phyloP scores from a whole-genome alignment of 2,797 vertebrate species.

The Dicrostonyx torquatus region DNA sequence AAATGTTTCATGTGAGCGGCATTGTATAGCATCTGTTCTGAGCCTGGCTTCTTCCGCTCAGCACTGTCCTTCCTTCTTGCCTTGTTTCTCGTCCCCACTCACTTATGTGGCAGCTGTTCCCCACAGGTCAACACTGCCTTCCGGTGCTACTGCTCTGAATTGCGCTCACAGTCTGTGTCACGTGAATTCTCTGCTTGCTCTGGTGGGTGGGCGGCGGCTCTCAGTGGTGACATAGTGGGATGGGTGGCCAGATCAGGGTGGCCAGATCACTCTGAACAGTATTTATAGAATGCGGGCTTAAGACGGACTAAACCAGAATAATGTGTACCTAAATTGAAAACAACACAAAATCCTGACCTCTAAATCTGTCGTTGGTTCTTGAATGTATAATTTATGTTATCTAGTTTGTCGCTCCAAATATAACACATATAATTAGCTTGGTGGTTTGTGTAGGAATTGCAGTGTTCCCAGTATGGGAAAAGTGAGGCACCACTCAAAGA shows the following conservation, averaged over 20 bases:
- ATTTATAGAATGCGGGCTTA: neutral
- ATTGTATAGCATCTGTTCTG: too few species aligned
- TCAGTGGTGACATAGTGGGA: accelerated
- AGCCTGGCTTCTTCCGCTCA: neutral
- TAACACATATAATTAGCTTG: constrained; percentile 30
- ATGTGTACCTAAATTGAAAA: neutral
- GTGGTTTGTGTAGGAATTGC: constrained; percentile 9
- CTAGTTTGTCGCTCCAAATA: neutral
- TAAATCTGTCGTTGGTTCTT: neutral
- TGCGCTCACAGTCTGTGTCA: neutral
- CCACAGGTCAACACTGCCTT: neutral
- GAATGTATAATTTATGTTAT: neutral
- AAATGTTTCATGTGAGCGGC: neutral
- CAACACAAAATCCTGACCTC: neutral
- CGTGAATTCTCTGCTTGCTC: neutral
- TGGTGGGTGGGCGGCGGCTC: accelerated
- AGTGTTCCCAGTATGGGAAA: constrained; percentile 18
- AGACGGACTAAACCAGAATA: neutral
- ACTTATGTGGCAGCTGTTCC: neutral
- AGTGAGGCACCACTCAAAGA: neutral
- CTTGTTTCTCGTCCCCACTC: neutral
- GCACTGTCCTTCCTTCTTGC: accelerated
- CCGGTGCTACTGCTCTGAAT: neutral
- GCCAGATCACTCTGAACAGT: neutral
- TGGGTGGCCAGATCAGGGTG: neutral